Evolutionary conservation across 2,888 invertebrate genomes (phyloP).

Genomic region (Himalopsyche japonica): DNA sequence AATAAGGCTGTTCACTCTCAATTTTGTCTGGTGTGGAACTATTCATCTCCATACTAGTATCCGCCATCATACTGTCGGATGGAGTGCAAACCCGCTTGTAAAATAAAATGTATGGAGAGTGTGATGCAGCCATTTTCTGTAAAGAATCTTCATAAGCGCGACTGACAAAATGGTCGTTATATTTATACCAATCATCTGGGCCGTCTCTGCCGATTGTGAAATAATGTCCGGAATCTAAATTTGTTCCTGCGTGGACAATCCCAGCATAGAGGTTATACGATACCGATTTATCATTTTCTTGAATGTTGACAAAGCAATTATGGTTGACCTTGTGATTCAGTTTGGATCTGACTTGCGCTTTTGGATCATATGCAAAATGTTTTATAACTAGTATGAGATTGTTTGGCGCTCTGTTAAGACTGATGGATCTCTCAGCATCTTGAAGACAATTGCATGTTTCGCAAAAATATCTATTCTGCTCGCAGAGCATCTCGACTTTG

Average conservation of each 20-base stretch:
- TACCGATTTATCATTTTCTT: constrained; percentile 44
- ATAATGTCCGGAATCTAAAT: constrained; percentile 86
- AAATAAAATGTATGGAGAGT: constrained; percentile 84
- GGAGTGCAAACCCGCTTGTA: constrained; percentile 50
- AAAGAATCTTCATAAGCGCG: constrained; percentile 64
- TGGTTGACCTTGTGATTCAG: constrained; percentile 70
- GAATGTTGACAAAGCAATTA: constrained; percentile 51
- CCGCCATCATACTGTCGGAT: background rate
- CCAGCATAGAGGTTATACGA: constrained; percentile 78
- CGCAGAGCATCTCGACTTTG: constrained; percentile 74
- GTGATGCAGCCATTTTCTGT: constrained; percentile 66
- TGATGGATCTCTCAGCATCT: constrained; percentile 74
- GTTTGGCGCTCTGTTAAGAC: constrained; percentile 73
- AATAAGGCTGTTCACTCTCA: background rate
- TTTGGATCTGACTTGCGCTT: constrained; percentile 76
- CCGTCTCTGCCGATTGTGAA: constrained; percentile 78
- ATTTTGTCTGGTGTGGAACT: background rate
- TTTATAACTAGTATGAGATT: constrained; percentile 80
- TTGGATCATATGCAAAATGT: constrained; percentile 76
- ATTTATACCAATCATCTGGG: constrained; percentile 72
- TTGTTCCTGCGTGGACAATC: constrained; percentile 81
- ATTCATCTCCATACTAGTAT: background rate
- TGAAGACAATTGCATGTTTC: constrained; percentile 73
- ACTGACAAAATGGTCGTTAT: constrained; percentile 78
- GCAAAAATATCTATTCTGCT: constrained; percentile 83